These are phyloP conservation scores for Heterotilapia buettikoferi DNA, from an alignment of 2,113 vertebrate genomes.

Conservation along the genomic window DNA sequence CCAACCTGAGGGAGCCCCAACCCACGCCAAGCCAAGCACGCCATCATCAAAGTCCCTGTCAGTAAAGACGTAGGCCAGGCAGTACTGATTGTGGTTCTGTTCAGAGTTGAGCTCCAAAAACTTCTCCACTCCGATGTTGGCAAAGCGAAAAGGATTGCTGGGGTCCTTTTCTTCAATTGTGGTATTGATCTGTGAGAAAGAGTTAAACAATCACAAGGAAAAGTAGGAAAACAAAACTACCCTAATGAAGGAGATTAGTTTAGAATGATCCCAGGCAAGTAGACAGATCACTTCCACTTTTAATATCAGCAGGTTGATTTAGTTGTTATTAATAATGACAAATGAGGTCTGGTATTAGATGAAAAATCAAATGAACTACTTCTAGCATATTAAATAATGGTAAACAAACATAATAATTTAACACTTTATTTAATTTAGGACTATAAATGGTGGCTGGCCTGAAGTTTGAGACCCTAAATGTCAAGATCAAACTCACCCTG, in stretches of 20 bases:
- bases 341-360: not conserved
- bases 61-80: conserved; percentile 96
- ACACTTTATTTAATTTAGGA: not conserved
- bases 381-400: not conserved
- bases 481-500: conserved; percentile 74
- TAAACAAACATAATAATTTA: not conserved
- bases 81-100: conserved; percentile 96
- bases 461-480: not conserved
- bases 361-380: not conserved
- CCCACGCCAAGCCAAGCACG: conserved; percentile 96
- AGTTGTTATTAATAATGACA: not conserved
- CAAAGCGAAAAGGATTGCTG: conserved; percentile 91
- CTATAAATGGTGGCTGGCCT: not conserved
- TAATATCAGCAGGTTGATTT: not conserved
- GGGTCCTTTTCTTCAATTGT: conserved; percentile 80
- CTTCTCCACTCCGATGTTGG: conserved; percentile 97
- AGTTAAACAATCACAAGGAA: not conserved
- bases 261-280: not conserved
- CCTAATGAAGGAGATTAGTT: not conserved
- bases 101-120: conserved; percentile 97
- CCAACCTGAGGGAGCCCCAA: conserved; percentile 91
- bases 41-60: conserved; percentile 97
- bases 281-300: not conserved
- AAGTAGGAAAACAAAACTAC: not conserved
- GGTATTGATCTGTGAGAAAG: conserved; percentile 82